phyloP scores from a whole-genome alignment of 2,888 invertebrate genomes.

The Orthosia gracilis region DNA sequence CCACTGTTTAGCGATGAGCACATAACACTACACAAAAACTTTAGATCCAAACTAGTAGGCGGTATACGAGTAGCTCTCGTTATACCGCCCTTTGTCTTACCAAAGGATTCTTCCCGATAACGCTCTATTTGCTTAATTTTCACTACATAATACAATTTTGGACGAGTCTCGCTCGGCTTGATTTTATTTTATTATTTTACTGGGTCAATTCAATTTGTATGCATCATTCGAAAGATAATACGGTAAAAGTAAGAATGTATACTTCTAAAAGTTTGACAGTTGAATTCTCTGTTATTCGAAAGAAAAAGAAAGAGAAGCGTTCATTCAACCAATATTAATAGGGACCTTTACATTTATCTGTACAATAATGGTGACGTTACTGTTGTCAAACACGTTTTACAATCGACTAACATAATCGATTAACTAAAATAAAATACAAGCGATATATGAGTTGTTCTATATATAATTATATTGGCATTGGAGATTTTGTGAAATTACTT shows the following conservation, averaged over 20 bases:
- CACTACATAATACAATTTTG: constrained; percentile 79
- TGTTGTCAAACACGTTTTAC: neutral
- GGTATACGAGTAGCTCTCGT: constrained; percentile 59
- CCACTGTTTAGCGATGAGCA: constrained; percentile 73
- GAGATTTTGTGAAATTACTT: too few species aligned
- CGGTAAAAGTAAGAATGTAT: constrained; percentile 46
- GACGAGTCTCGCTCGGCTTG: constrained; percentile 63
- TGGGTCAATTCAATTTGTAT: constrained; percentile 73
- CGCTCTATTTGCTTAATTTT: constrained; percentile 73
- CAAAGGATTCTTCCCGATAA: constrained; percentile 74
- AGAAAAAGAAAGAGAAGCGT: constrained; percentile 49
- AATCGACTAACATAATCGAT: constrained; percentile 19
- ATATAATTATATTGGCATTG: too few species aligned
- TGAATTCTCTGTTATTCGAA: constrained; percentile 1
- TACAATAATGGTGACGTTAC: constrained; percentile 65
- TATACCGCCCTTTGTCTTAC: constrained; percentile 70
- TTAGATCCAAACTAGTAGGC: constrained; percentile 67
- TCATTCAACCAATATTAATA: constrained; percentile 1
- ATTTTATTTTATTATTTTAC: constrained; percentile 73
- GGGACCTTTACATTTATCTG: constrained; percentile 23
- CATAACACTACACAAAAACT: constrained; percentile 75
- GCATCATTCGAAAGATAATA: constrained; percentile 66
- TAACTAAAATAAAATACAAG: neutral
- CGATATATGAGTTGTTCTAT: neutral
- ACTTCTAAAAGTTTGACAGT: constrained; percentile 60